phyloP scores from a whole-genome alignment of 1,140 invertebrate species.

The Drosophila repletoides region DNA sequence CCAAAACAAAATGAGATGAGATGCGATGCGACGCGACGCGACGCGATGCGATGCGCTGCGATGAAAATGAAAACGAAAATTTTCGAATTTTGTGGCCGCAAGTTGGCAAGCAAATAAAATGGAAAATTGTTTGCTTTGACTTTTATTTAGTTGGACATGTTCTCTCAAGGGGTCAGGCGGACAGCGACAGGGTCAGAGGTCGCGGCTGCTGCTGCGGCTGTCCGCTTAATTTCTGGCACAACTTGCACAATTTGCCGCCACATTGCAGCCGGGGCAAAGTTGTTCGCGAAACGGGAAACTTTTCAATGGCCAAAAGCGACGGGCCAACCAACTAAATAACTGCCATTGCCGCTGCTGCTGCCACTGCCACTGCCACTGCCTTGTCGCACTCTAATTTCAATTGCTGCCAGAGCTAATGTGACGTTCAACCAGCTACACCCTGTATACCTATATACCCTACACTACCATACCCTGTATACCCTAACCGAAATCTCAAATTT shows the following conservation, averaged over 20 bases:
- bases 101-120: constrained; percentile 61
- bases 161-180: background rate
- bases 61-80: constrained; percentile 44
- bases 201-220: constrained; percentile 39
- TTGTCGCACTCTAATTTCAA: constrained; percentile 60
- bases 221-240: constrained; percentile 67
- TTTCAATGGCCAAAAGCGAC: too few relatives aligned
- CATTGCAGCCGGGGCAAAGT: constrained; percentile 64
- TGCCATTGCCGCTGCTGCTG: background rate
- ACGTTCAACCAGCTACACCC: background rate
- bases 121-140: constrained; percentile 62
- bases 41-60: constrained; percentile 21
- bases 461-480: background rate
- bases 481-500: constrained; percentile 43
- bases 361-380: background rate
- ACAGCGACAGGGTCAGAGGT: background rate
- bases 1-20: constrained; percentile 29
- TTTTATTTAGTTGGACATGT: constrained; percentile 66
- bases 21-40: constrained; percentile 20
- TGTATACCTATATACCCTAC: background rate
- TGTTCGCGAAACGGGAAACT: constrained; percentile 25
- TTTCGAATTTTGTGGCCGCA: constrained; percentile 52
- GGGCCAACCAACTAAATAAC: constrained; percentile 11
- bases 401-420: constrained; percentile 67
- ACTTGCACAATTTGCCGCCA: constrained; percentile 75